Evolutionary conservation across 2,888 invertebrate species (phyloP), one percentile per base, ranked within the genome.

Genomic region (Thyatira batis): DNA sequence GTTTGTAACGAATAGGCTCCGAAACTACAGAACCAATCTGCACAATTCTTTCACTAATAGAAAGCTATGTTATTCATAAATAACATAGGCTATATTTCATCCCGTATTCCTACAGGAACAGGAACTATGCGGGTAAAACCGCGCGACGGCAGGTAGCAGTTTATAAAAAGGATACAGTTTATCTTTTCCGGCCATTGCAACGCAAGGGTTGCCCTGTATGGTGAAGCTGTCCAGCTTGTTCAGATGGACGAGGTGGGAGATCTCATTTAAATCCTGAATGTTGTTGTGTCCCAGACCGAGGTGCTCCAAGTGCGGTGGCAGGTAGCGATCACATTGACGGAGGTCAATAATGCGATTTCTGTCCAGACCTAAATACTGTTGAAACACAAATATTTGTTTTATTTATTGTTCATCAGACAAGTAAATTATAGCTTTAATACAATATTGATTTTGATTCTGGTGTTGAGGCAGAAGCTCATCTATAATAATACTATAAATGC

Each of bases 171-270:
- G 95, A 95, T 95, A 96, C 97, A 96, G 92, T 76, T 94, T 94
- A 71, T 94, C 95, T 49, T 90, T 90, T 66, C 95, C 95, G 55
- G 95, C 94, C 94, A 96, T 95, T 60, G 94, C 93, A 46, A 97
- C 95, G 82, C 97, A 97, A 0, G 98, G 97, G 89, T 98, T 98
- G 58, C 96, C 96, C 74, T 95, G 95, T 59, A 98, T 93, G 13
- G 97, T 96, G 69, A 98, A 94, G 84, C 96, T 96, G 58, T 95
- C 95, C 64, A 98, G 89, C 74, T 94, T 94, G 45, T 92, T 93
- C 60, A 98, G 89, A 81, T 96, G 95, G 50, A 94, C 95, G 61
- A 98, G 92, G 76, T 96, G 96, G 28, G 95, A 95, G 67, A 98
- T 94, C 92, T 98, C 97, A 80, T 97, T 97, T 48, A 98, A 89